Percentiles rank a stretch among this genome's conserved stretches.
phyloP scores from a whole-genome alignment of 2,797 vertebrate species.

The Platyrinchus mystaceus region DNA sequence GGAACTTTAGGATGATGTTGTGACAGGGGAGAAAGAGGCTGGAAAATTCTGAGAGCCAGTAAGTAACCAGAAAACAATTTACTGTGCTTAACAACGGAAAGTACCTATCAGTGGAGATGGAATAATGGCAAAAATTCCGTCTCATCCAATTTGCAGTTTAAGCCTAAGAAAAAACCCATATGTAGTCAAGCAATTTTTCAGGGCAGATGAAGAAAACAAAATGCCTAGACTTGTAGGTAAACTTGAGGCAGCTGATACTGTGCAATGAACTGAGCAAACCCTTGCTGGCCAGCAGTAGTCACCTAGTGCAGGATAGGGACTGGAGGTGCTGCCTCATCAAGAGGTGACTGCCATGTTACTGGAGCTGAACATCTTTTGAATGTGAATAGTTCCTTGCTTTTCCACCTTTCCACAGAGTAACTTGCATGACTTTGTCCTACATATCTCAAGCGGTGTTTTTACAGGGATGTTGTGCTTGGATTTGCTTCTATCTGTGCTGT shows the following conservation, averaged over 20 bases:
- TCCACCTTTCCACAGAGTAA: not conserved
- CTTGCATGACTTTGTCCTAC: not conserved
- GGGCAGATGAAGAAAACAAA: not conserved
- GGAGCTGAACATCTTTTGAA: not conserved
- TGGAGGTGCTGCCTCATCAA: not conserved
- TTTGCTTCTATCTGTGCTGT: not conserved
- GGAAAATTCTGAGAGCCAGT: not conserved
- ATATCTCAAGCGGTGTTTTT: not conserved
- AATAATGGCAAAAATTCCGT: not conserved
- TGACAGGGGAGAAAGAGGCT: not conserved
- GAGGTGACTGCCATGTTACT: rapidly evolving
- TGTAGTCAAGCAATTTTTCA: not conserved
- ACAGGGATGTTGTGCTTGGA: not conserved
- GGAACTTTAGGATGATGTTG: not conserved
- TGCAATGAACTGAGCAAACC: not conserved
- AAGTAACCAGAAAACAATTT: not conserved
- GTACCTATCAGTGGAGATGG: not conserved
- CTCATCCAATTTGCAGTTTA: not conserved
- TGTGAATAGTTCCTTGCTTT: not conserved
- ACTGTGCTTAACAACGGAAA: not conserved
- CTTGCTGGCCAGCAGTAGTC: not conserved
- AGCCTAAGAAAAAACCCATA: not conserved
- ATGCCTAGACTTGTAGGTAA: not conserved
- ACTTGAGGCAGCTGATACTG: not conserved
- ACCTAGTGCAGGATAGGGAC: not conserved